A percentile compares a stretch with the other conserved stretches of the same genome.
These are phyloP conservation scores for Latrodectus hesperus DNA, from an alignment of 2,888 invertebrate species.

Conservation along the genomic window DNA sequence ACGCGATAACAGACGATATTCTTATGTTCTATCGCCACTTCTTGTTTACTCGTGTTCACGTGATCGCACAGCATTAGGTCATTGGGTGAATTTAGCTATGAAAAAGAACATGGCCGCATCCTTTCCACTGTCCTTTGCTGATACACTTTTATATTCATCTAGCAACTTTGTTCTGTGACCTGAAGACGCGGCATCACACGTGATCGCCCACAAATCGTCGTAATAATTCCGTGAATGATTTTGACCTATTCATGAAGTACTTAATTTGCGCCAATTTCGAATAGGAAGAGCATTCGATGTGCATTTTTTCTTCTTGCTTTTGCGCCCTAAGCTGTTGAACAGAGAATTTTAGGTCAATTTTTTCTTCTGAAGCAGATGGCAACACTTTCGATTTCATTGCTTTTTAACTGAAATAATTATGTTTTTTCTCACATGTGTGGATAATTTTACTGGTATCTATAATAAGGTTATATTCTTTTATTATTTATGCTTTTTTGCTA, in stretches of 20 bases:
- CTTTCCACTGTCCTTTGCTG: conserved; percentile 12
- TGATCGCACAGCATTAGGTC: conserved; percentile 49
- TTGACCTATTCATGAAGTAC: background rate
- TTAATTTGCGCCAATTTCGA: background rate
- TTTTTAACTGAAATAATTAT: too few relatives aligned
- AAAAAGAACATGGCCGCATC: background rate
- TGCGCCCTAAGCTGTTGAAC: background rate
- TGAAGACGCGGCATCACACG: background rate
- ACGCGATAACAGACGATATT: too few relatives aligned
- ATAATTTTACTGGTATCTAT: too few relatives aligned
- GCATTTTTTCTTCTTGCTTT: background rate
- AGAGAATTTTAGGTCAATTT: background rate
- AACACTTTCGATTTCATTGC: background rate
- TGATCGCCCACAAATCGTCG: background rate
- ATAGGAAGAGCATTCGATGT: background rate
- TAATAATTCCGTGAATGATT: background rate
- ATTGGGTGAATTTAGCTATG: conserved; percentile 30
- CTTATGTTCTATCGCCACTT: background rate
- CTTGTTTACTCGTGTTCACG: conserved; percentile 47
- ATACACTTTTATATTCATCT: conserved; percentile 33
- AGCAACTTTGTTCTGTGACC: conserved; percentile 11
- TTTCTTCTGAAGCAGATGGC: background rate
- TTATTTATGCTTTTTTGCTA: too few relatives aligned
- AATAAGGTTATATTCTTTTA: too few relatives aligned
- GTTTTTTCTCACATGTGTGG: too few relatives aligned